phyloP scores from a whole-genome alignment of 2,797 vertebrate species.

The Cuculus canorus region DNA sequence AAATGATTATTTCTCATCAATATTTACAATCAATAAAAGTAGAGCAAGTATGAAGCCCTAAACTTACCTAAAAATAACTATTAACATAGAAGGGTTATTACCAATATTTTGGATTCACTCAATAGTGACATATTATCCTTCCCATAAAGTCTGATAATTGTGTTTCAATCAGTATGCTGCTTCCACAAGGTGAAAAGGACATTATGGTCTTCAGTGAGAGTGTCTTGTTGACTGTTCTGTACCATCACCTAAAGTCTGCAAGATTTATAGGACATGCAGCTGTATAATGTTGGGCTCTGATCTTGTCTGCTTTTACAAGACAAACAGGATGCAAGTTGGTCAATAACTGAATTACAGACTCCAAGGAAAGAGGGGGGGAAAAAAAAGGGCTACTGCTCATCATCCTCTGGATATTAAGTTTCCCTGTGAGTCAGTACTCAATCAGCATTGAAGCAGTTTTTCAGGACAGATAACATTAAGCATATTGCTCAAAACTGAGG shows the following conservation, averaged over 20 bases:
- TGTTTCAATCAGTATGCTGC: not conserved
- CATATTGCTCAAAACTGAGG: not conserved
- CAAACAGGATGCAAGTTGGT: not conserved
- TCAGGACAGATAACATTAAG: not conserved
- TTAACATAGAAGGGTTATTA: not conserved
- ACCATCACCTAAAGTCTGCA: not conserved
- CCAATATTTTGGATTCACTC: not conserved
- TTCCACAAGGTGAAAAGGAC: not conserved
- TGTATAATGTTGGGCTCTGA: not conserved
- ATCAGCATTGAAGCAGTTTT: not conserved
- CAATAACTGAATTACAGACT: not conserved
- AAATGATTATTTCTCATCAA: not conserved
- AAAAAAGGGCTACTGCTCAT: not conserved
- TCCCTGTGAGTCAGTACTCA: not conserved
- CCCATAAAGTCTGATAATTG: not conserved
- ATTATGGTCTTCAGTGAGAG: not conserved
- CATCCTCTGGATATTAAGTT: not conserved
- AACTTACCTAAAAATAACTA: not conserved
- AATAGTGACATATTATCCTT: not conserved
- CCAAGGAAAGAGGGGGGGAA: not conserved
- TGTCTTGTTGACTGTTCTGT: not conserved
- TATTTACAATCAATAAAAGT: not conserved
- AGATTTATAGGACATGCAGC: not conserved
- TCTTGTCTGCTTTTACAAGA: slow-evolving; percentile 9
- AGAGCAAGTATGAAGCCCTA: not conserved